phyloP scores from a whole-genome alignment of 2,888 invertebrate genomes.

The Lasiommata megera region DNA sequence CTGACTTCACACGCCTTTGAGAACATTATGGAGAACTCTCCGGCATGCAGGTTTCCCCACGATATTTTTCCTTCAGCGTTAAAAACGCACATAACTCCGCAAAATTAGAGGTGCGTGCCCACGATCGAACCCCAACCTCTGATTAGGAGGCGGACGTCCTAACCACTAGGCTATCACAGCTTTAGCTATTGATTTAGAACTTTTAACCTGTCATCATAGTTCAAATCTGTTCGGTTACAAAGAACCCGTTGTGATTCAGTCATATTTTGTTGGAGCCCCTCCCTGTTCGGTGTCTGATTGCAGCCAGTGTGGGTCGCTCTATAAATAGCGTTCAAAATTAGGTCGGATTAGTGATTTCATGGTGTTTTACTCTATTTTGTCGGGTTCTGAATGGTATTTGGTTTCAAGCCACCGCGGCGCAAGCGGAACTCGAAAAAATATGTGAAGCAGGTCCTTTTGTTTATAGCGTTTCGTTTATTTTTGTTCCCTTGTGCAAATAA shows the following conservation, averaged over 20 bases:
- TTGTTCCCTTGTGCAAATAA: slow-evolving; percentile 5
- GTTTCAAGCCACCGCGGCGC: slow-evolving; percentile 42
- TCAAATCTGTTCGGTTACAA: slow-evolving; percentile 17
- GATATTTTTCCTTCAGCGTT: too few relatives aligned
- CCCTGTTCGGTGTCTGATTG: slow-evolving; percentile 46
- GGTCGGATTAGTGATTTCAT: slow-evolving; percentile 68
- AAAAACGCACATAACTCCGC: too few relatives aligned
- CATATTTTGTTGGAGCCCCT: slow-evolving; percentile 9
- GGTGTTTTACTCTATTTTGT: slow-evolving; percentile 47
- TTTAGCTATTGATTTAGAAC: too few relatives aligned
- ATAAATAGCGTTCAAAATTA: slow-evolving; percentile 68
- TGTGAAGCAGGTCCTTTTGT: slow-evolving; percentile 33
- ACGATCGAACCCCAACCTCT: too few relatives aligned
- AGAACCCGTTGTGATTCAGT: slow-evolving; percentile 16
- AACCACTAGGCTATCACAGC: too few relatives aligned
- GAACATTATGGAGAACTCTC: too few relatives aligned
- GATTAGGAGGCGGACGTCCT: too few relatives aligned
- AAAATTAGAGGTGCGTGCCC: too few relatives aligned
- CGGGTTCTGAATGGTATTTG: slow-evolving; percentile 40
- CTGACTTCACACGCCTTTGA: too few relatives aligned
- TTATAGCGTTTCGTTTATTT: slow-evolving; percentile 14
- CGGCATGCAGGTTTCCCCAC: too few relatives aligned
- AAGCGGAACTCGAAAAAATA: slow-evolving; percentile 44
- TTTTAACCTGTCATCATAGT: slow-evolving; percentile 23
- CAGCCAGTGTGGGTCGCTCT: slow-evolving; percentile 50